Conservation (phyloP, 2,797 vertebrate genomes). For the Argya squamiceps region DNA sequence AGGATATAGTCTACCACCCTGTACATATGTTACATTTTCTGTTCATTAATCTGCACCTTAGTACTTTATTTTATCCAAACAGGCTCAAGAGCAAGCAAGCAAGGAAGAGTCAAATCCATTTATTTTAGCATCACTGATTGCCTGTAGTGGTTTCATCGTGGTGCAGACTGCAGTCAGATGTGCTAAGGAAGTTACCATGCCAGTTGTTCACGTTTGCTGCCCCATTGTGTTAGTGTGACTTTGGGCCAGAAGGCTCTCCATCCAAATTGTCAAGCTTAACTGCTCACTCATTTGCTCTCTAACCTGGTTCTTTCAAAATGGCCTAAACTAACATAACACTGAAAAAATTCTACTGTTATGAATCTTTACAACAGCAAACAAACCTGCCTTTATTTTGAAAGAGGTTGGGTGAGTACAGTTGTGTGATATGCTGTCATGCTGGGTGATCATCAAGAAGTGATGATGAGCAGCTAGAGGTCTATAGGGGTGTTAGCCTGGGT, state of each 20-base stretch:
- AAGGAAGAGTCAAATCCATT: neutral
- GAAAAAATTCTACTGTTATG: neutral
- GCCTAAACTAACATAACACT: neutral
- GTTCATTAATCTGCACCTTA: neutral
- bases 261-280: neutral
- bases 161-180: neutral
- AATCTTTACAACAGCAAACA: neutral
- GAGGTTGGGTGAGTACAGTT: neutral
- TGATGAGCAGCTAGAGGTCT: neutral
- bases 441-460: neutral
- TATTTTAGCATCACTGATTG: neutral
- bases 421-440: neutral
- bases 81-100: neutral
- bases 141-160: accelerated
- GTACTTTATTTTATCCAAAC: neutral
- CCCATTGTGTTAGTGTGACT: neutral
- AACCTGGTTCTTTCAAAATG: neutral
- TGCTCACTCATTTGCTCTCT: neutral
- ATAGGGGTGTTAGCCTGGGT: neutral
- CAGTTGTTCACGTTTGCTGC: neutral
- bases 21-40: neutral
- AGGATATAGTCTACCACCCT: neutral
- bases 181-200: neutral
- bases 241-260: neutral
- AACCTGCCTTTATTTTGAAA: neutral